Evolutionary conservation across 1,140 invertebrate species (phyloP), one percentile per base, ranked within the genome.

Genomic region (Zaprionus capensis): DNA sequence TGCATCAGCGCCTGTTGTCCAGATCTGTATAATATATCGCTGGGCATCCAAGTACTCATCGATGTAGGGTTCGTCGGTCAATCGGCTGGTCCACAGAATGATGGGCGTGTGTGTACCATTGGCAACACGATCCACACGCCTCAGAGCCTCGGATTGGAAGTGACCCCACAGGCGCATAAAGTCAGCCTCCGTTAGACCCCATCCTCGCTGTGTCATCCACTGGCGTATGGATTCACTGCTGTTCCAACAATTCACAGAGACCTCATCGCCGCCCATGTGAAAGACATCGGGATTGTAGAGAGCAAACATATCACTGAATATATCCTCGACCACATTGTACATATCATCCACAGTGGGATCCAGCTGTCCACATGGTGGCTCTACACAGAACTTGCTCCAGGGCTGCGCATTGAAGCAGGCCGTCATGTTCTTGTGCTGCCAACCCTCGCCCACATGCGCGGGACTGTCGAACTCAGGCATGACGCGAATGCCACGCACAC

Each of bases 231-330:
- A 92, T 7, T 91, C 78, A 0, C 95, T 96, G 3, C 95, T 94
- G 80, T 96, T 97, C 97, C 97, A 98, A 85, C 97, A 98, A 31
- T 93, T 93, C 15, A 96, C 92, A 51, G 94, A 95, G 0, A 97
- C 96, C 88, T 98, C 97, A 85, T 98, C 97, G 0, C 97, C 97
- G 24, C 97, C 97, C 96, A 98, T 97, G 82, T 98, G 97, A 91
- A 98, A 98, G 0, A 98, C 93, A 81, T 97, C 96, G 0, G 96
- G 95, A 81, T 97, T 55, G 51, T 87, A 91, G 20, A 94, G 93
- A 75, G 94, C 92, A 9, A 95, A 92, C 95, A 96, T 96, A 57
- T 96, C 96, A 0, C 81, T 82, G 79, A 96, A 96, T 58, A 97
- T 95, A 71, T 96, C 95, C 84, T 95, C 94, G 5, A 98, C 92